Base-by-base conservation (phyloP, 2,888 invertebrate species). In the Labia minor region DNA sequence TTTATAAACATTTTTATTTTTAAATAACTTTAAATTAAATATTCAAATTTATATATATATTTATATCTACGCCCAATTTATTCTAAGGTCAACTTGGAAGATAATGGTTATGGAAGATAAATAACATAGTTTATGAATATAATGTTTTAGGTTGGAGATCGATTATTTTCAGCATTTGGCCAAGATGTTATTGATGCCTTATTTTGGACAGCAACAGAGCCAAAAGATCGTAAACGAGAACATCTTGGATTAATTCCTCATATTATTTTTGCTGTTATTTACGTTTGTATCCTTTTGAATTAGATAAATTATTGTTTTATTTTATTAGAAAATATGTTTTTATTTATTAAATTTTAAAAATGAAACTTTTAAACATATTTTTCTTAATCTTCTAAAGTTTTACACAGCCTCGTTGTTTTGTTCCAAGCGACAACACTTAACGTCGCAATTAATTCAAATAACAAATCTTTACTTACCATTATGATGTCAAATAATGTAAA, bases 401-500 rank as follows among this genome's bases (percentile, higher is more conserved):
- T 92, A 69, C 95, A 96, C 78, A 90, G 93, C 74, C 83, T 92
- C 71, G 78, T 96, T 72, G 93, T 96, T 49, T 82, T 96, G 75
- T 89, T 94, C 75, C 93, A 99, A 88, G 97, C 97, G 20, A 97
- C 98, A 61, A 96, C 97, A 10, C 81, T 99, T 18, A 99, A 98
- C 81, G 99, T 99, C 66, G 99, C 99, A 11, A 95, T 99, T 73
- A 99, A 99, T 79, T 96, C 98, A 0, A 97, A 95, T 77, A 99
- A 98, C 78, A 97, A 98, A 78, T 93, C 96, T 64, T 83, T 99
- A 20, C 84, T 99, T 14, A 97, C 97, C 18, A 98, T 99, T 71
- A 97, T 99, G 95, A 95, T 99, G 89, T 97, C 98, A 8, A 99
- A 99, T 78, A 99, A 99, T 82, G 93, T 93, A 82, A 89, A 89